Conservation (phyloP, 2,113 vertebrate species). For the Pitta sordida region DNA sequence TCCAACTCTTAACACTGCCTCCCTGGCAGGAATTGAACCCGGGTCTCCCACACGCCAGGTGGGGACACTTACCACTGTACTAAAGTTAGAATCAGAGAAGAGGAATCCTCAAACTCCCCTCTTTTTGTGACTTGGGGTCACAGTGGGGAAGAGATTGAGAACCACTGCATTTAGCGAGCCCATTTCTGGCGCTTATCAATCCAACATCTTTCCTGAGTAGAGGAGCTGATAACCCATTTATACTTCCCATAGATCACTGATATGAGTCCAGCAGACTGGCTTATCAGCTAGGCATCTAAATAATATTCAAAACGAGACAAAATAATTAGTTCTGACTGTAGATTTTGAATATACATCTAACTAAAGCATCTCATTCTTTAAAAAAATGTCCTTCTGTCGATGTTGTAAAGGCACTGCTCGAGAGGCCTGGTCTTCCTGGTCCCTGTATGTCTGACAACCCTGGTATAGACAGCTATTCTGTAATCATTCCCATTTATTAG, state of each 20-base stretch:
- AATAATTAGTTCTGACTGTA: constrained; percentile 38
- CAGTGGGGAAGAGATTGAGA: constrained; percentile 33
- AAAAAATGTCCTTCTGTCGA: not conserved
- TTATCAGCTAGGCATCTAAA: not conserved
- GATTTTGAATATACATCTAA: not conserved
- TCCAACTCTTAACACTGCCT: too few species aligned
- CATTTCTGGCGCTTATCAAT: constrained; percentile 26
- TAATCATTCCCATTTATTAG: not conserved
- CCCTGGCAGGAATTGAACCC: too few species aligned
- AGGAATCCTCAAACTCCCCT: not conserved
- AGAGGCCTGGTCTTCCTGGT: not conserved
- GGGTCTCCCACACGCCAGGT: too few species aligned
- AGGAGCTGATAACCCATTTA: constrained; percentile 28
- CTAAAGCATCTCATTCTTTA: not conserved
- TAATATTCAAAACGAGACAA: constrained; percentile 21
- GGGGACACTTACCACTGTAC: too few species aligned
- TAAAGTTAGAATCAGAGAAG: constrained; percentile 24
- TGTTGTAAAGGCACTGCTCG: not conserved
- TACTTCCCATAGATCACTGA: not conserved
- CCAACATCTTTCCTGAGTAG: not conserved
- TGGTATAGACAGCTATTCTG: not conserved
- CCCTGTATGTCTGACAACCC: not conserved
- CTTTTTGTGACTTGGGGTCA: not conserved
- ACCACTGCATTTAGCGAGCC: not conserved
- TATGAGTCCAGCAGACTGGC: not conserved